These are phyloP conservation scores for Zaprionus gabonicus DNA, from an alignment of 1,140 invertebrate genomes.

Conservation along the genomic window DNA sequence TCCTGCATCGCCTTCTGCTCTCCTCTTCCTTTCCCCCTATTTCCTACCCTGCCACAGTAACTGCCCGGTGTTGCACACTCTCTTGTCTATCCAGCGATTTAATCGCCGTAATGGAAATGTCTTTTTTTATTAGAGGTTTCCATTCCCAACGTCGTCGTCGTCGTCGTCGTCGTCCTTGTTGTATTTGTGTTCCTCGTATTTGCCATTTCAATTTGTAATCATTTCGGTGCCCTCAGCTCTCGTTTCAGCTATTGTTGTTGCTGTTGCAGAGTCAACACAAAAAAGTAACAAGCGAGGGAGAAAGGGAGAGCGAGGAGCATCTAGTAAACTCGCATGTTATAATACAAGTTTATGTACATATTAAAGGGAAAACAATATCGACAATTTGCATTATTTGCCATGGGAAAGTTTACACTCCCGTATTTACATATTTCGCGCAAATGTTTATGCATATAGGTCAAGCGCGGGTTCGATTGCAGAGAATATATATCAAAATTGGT, in stretches of 20 bases:
- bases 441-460: conserved; percentile 21
- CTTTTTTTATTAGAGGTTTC: conserved; percentile 75
- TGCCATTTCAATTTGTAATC: conserved; percentile 70
- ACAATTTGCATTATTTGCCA: conserved; percentile 37
- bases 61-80: background rate
- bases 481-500: background rate
- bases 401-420: conserved; percentile 7
- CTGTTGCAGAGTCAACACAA: background rate
- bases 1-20: conserved; percentile 21
- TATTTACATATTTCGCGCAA: conserved; percentile 7
- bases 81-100: conserved; percentile 57
- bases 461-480: background rate
- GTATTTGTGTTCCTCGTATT: conserved; percentile 39
- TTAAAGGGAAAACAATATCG: conserved; percentile 31
- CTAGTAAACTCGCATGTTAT: background rate
- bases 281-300: background rate
- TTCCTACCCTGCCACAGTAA: background rate
- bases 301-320: background rate
- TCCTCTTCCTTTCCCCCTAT: too few species aligned
- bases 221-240: conserved; percentile 46
- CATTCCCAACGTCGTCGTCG: conserved; percentile 39
- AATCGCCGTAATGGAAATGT: conserved; percentile 81
- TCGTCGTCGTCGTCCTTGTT: background rate
- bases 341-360: background rate
- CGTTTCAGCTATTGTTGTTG: too few species aligned